phyloP scores from a whole-genome alignment of 2,888 invertebrate genomes.

The Cheilosia urbana region DNA sequence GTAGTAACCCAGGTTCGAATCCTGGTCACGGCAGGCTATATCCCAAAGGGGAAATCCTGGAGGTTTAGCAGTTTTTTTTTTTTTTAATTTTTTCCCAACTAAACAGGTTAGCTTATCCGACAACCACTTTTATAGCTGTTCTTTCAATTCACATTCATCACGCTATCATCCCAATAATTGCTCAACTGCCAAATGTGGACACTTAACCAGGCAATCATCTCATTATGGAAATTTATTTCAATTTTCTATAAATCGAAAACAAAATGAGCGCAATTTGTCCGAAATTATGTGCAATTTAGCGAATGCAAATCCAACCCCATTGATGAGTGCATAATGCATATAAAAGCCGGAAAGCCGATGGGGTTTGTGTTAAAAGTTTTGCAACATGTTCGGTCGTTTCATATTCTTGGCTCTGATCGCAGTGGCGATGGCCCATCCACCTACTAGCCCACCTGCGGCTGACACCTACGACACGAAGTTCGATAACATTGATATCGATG shows the following conservation, averaged over 20 bases:
- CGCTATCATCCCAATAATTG: constrained; percentile 27
- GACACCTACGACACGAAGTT: constrained; percentile 87
- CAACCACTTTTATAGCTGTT: constrained; percentile 11
- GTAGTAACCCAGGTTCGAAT: constrained; percentile 84
- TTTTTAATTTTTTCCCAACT: not conserved
- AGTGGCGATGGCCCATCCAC: constrained; percentile 36
- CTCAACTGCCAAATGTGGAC: not conserved
- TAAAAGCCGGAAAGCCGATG: constrained; percentile 13
- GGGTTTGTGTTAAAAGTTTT: not conserved
- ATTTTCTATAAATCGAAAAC: constrained; percentile 28
- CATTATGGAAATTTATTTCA: constrained; percentile 55
- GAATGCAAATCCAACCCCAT: not conserved
- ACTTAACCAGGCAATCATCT: constrained; percentile 43
- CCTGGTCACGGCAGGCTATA: constrained; percentile 79
- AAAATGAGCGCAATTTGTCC: constrained; percentile 11
- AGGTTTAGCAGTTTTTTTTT: constrained; percentile 21
- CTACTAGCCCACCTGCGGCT: constrained; percentile 75
- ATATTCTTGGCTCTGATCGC: not conserved
- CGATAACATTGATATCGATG: constrained; percentile 88
- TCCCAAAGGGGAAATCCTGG: not conserved
- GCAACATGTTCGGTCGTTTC: constrained; percentile 42
- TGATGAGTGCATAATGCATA: constrained; percentile 7
- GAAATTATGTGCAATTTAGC: constrained; percentile 49
- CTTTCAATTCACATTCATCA: not conserved
- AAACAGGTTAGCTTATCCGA: not conserved